Evolutionary conservation across 2,797 vertebrate genomes (phyloP), one percentile per base, ranked within the genome.

Genomic region (Synanceia verrucosa): DNA sequence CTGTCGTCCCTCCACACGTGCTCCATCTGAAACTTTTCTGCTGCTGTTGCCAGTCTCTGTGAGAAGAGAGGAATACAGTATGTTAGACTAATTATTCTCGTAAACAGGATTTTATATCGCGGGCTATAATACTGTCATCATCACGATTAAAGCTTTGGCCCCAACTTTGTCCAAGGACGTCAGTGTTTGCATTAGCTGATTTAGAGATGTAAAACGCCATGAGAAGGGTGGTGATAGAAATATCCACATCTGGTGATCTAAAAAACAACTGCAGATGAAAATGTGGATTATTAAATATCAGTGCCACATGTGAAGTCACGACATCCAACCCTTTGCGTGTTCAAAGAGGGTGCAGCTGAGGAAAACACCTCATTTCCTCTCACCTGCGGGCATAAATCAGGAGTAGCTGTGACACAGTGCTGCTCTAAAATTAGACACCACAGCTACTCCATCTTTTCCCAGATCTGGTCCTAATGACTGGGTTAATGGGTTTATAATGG

Each of bases 1-100:
- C 94, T 94, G 65, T 96, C 93, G 29, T 95, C 95, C 52, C 86
- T 92, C 97, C 97, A 98, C 58, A 86, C 87, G 83, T 98, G 96
- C 0, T 93, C 89, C 70, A 90, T 93, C 84, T 99, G 96, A 62
- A 95, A 92, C 23, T 79, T 92, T 73, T 98, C 97, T 9, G 97
- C 97, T 78, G 94, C 92, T 52, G 73, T 63, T 16, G 95, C 97
- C 41, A 99, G 93, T 34, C 83, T 94, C 97, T 99, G 87, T 24
- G 84, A 87, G 43, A 62, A 41, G 53, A 63, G 11, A 65, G 9
- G 59, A 7, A 70, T 1, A 31, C 4, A 39, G 21, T 3, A 3
- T 18, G n/a, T 79, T 31, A 73, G 36, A 13, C 14, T 67, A 33
- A 24, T 55, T 34, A 52, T 52, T 64, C 33, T 28, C 0, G 1